phyloP scores from a whole-genome alignment of 35 echinoderm and acorn worm genomes.

The Heliocidaris tuberculata region DNA sequence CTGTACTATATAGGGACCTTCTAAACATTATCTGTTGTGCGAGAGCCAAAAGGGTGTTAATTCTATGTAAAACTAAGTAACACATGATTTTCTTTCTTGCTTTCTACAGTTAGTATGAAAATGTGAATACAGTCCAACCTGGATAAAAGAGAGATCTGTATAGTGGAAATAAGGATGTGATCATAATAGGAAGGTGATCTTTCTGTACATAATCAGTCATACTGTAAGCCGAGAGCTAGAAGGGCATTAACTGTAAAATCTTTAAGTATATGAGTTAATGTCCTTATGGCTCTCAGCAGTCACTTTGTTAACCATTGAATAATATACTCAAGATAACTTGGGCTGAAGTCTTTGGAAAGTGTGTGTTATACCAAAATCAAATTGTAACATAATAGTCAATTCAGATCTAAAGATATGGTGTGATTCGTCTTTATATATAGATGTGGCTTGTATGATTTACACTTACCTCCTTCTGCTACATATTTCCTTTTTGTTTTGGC shows the following conservation, averaged over 20 bases:
- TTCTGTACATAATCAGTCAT: neutral
- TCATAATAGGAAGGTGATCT: neutral
- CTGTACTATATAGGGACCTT: neutral
- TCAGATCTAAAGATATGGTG: neutral
- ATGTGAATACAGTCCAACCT: neutral
- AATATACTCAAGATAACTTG: too few species aligned
- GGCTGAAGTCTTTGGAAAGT: too few species aligned
- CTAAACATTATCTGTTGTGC: neutral
- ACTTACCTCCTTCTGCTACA: conserved; percentile 5
- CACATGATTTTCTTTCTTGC: too few species aligned
- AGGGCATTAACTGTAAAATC: neutral
- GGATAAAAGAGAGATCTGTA: neutral
- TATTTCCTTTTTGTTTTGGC: neutral
- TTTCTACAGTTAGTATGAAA: neutral
- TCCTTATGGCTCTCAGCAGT: neutral
- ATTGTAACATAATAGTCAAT: too few species aligned
- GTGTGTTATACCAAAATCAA: too few species aligned
- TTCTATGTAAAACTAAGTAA: neutral
- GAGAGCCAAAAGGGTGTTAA: neutral
- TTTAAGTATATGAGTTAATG: neutral
- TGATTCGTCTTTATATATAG: neutral
- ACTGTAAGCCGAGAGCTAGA: neutral
- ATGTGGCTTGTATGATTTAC: neutral
- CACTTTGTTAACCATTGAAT: too few species aligned
- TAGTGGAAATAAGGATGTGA: neutral